These are phyloP conservation scores for Anarsia innoxiella DNA, from an alignment of 2,888 invertebrate genomes.

Conservation along the genomic window DNA sequence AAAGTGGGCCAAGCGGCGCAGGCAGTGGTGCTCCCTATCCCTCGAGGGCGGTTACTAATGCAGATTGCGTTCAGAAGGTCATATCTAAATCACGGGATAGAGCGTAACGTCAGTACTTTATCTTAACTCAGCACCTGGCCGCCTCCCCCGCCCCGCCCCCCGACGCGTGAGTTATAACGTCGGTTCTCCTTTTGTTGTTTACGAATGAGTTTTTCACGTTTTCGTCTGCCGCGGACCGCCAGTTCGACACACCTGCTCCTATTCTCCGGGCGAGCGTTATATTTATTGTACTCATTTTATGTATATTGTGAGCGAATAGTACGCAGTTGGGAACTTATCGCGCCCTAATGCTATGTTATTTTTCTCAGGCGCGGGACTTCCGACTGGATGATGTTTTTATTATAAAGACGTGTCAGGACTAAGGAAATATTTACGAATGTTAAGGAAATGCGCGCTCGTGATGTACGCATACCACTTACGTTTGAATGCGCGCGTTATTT, in stretches of 20 bases:
- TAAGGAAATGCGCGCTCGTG: constrained; percentile 41
- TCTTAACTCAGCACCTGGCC: constrained; percentile 64
- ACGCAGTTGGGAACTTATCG: constrained; percentile 60
- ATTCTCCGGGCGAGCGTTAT: constrained; percentile 33
- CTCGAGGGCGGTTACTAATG: constrained; percentile 48
- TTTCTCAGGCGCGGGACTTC: constrained; percentile 32
- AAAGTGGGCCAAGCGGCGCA: constrained; percentile 24
- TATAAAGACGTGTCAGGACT: constrained; percentile 60
- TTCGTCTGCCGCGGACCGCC: constrained; percentile 44
- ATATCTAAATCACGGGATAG: constrained; percentile 67
- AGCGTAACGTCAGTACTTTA: constrained; percentile 63
- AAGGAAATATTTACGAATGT: constrained; percentile 55
- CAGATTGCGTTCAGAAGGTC: constrained; percentile 66
- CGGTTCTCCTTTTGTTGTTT: constrained; percentile 63
- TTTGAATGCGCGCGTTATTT: constrained; percentile 42
- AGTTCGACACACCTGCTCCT: constrained; percentile 61
- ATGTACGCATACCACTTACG: constrained; percentile 46
- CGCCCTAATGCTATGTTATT: constrained; percentile 55
- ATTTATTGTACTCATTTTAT: constrained; percentile 53
- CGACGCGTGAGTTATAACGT: constrained; percentile 47
- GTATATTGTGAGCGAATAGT: constrained; percentile 52
- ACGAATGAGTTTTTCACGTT: constrained; percentile 68
- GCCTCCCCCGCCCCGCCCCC: constrained; percentile 23
- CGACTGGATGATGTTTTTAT: constrained; percentile 64
- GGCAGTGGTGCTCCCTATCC: constrained; percentile 20